A percentile compares a stretch with the other conserved stretches of the same genome.
Conservation (phyloP, 2,888 invertebrate genomes). For the Marronus borbonicus region DNA sequence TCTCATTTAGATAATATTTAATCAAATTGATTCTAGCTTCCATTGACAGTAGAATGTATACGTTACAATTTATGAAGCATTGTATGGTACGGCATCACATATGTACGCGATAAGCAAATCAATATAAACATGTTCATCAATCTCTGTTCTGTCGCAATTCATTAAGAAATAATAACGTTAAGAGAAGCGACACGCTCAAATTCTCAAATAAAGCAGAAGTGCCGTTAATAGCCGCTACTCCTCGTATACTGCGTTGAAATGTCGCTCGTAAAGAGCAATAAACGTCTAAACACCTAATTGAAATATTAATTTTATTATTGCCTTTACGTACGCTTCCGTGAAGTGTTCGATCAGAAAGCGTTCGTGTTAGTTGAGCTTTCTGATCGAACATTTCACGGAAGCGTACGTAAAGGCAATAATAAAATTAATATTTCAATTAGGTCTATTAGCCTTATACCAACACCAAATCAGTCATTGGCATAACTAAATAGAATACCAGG, state of each 20-base stretch:
- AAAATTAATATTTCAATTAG: constrained; percentile 53
- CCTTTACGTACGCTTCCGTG: constrained; percentile 5
- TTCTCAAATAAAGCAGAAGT: background rate
- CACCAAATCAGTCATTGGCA: background rate
- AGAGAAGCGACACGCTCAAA: background rate
- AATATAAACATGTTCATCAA: constrained; percentile 5
- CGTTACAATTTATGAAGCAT: no score
- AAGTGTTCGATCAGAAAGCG: background rate
- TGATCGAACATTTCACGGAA: background rate
- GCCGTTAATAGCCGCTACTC: constrained; percentile 3
- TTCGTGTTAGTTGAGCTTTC: no score
- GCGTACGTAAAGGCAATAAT: constrained; percentile 19
- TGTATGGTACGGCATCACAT: no score
- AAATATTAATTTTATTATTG: constrained; percentile 50
- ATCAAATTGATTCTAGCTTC: no score
- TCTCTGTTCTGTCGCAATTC: constrained; percentile 6
- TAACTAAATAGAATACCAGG: background rate
- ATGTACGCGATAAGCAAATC: no score
- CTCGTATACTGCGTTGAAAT: constrained; percentile 15
- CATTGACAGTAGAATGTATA: no score
- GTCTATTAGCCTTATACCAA: background rate
- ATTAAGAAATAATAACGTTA: constrained; percentile 33
- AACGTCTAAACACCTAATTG: constrained; percentile 43
- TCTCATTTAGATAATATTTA: no score
- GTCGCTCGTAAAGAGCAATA: constrained; percentile 16